Evolutionary conservation across 2,113 vertebrate genomes (phyloP).

Genomic region (Gadus macrocephalus): DNA sequence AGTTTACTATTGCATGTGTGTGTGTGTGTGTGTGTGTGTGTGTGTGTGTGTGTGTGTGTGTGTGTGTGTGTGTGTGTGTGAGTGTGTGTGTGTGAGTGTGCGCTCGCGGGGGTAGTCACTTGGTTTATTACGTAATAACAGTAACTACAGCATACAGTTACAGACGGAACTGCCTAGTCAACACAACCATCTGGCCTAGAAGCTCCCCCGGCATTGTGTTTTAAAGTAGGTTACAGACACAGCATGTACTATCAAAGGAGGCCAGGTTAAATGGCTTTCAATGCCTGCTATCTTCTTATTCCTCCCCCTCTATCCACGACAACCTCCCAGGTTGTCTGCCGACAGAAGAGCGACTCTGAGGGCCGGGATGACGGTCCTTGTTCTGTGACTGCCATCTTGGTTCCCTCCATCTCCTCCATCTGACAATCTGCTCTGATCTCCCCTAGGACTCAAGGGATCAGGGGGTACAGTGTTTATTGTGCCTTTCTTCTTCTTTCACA

Average conservation of each 20-base stretch:
- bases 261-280: no score
- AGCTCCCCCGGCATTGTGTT: slow-evolving; percentile 4
- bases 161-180: no score
- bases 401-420: no score
- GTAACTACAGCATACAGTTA: no score
- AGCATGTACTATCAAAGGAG: slow-evolving; percentile 21
- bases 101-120: slow-evolving; percentile 7
- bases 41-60: slow-evolving; percentile 5
- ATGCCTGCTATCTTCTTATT: no score
- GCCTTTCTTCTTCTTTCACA: slow-evolving; percentile 1
- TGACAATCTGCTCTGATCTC: background rate
- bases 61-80: slow-evolving; percentile 6
- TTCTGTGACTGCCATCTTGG: no score
- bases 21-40: slow-evolving; percentile 1
- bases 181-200: no score
- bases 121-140: no score
- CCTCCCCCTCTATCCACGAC: no score
- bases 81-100: slow-evolving; percentile 4
- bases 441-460: slow-evolving; percentile 2
- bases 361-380: no score
- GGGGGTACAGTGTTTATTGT: slow-evolving; percentile 39
- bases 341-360: no score
- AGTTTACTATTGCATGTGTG: background rate
- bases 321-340: no score
- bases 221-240: slow-evolving; percentile 22